Base-by-base conservation (phyloP, 2,797 vertebrate species). In the Pantherophis alleghaniensis region DNA sequence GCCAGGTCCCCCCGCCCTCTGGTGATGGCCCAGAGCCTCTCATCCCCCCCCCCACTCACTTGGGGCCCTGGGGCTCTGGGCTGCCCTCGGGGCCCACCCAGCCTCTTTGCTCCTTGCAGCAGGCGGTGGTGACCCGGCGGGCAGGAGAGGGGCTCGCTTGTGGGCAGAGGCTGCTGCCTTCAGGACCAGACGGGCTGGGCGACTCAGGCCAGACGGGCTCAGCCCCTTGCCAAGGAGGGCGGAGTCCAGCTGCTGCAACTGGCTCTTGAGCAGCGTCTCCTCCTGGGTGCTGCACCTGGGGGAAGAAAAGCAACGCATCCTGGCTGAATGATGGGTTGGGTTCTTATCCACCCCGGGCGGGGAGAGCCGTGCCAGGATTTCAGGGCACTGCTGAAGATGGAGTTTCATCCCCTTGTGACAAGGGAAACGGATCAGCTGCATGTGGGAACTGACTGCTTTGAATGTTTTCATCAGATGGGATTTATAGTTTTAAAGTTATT, bases 121-220 rank as follows among this genome's bases (percentile, higher is more conserved):
- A 0, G 0, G 24, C n/a, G 7, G 0, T 2, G 32, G 60, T 0
- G 0, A 10, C 28, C 4, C 0, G 0, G 90, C 0, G 18, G n/a
- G 1, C 42, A 5, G 20, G 22, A 69, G 91, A 32, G 9, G 7
- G 47, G 32, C 1, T 37, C 87, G 32, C 0, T 6, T 92, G 74
- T 87, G 32, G 20, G 87, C 94, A 47, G 5, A 60, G 0, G 94
- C 95, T 0, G 97, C 74, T 0, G 37, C 98, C 1, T 96, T 95
- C 57, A 98, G 96, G 42, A 98, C 97, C 98, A 98, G 98, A 12
- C 0, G 93, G 28, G 97, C 97, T 0, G 97, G 97, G 60, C 97
- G 96, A 63, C 98, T 98, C 91, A 98, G 92, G 28, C 14, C 42
- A 14, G 53, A 47, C 0, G 20, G 28, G 63, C 91, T 88, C 28